These are phyloP conservation scores for Clarias magur DNA, from an alignment of 2,113 vertebrate genomes.

Conservation along the genomic window DNA sequence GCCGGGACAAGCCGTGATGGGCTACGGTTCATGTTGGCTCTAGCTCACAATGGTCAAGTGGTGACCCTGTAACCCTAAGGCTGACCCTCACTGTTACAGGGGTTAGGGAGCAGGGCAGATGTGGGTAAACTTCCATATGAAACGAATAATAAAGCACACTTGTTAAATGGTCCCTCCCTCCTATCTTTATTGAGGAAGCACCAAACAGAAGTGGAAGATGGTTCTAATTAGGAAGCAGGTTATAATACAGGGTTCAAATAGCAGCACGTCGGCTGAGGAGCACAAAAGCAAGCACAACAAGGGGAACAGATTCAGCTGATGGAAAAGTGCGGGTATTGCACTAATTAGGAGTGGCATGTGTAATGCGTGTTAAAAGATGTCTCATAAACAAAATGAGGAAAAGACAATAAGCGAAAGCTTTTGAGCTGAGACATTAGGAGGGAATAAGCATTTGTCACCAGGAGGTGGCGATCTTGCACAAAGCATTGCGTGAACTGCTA, in stretches of 20 bases:
- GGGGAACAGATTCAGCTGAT: conserved; percentile 47
- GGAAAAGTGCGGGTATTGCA: conserved; percentile 51
- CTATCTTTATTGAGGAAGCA: conserved; percentile 61
- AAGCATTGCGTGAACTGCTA: background rate
- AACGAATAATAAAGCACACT: conserved; percentile 69
- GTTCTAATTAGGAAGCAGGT: conserved; percentile 72
- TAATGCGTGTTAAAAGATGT: conserved; percentile 51
- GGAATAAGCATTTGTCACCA: conserved; percentile 18
- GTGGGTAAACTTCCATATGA: conserved; percentile 75
- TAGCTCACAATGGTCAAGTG: conserved; percentile 70
- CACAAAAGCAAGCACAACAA: conserved; percentile 62
- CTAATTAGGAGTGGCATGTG: conserved; percentile 61
- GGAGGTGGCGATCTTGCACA: conserved; percentile 50
- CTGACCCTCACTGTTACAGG: conserved; percentile 72
- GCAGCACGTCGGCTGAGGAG: conserved; percentile 52
- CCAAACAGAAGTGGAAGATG: conserved; percentile 66
- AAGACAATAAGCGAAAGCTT: background rate
- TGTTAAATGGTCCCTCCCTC: conserved; percentile 69
- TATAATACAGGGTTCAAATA: conserved; percentile 65
- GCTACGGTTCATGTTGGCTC: conserved; percentile 70
- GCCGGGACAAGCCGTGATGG: conserved; percentile 58
- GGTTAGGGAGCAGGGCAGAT: conserved; percentile 74
- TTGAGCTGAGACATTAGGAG: background rate
- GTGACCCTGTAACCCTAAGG: conserved; percentile 67
- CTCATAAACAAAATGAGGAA: conserved; percentile 16